Conservation (phyloP, 1,140 invertebrate genomes). For the Drosophila persimilis region DNA sequence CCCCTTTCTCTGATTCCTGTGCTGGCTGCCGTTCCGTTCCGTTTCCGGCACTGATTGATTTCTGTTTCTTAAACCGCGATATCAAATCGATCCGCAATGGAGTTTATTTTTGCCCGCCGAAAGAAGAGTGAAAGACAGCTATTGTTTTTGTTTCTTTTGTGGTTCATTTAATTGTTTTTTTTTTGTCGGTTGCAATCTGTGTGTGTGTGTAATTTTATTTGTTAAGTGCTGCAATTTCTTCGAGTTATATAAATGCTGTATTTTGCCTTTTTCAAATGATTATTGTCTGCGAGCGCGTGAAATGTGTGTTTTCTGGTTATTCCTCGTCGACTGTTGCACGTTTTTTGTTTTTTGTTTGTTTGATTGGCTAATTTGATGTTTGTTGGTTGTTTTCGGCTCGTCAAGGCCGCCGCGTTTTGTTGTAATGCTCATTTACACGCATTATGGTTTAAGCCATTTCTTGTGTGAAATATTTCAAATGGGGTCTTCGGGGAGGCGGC, state of each 20-base stretch:
- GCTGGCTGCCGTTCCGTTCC: conserved; percentile 10
- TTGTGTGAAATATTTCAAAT: conserved; percentile 58
- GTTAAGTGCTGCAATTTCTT: conserved; percentile 67
- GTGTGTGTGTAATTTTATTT: conserved; percentile 46
- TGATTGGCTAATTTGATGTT: conserved; percentile 71
- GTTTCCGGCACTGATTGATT: conserved; percentile 48
- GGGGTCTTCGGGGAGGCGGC: neutral
- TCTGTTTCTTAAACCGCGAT: conserved; percentile 20
- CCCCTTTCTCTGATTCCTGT: conserved; percentile 26
- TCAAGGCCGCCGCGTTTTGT: conserved; percentile 58
- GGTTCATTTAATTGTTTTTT: conserved; percentile 42
- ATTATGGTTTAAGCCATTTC: conserved; percentile 57
- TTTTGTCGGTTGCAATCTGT: conserved; percentile 46
- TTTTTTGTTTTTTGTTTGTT: conserved; percentile 1
- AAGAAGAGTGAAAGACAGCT: conserved; percentile 39
- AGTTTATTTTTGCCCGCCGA: conserved; percentile 15
- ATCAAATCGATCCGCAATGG: conserved; percentile 24
- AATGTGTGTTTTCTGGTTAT: conserved; percentile 26
- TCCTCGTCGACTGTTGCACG: conserved; percentile 2
- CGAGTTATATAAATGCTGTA: conserved; percentile 21
- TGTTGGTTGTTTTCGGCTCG: conserved; percentile 28
- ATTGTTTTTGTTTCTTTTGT: conserved; percentile 18
- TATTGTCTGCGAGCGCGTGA: conserved; percentile 49
- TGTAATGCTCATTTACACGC: conserved; percentile 70
- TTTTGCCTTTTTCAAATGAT: conserved; percentile 32